phyloP scores from a whole-genome alignment of 2,888 invertebrate species.

The Zygogramma bicolorata region DNA sequence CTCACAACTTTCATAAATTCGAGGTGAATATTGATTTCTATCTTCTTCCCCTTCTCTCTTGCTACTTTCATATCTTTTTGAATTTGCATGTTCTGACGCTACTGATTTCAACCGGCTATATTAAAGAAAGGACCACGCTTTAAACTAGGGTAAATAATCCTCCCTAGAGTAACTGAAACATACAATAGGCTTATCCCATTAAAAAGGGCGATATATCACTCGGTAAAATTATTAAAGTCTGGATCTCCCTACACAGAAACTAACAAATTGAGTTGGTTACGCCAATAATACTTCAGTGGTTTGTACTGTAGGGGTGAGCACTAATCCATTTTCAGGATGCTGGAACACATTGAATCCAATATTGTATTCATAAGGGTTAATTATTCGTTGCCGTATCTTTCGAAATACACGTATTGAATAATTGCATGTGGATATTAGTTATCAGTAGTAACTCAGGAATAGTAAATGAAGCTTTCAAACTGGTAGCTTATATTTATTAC shows the following conservation, averaged over 20 bases:
- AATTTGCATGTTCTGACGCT: neutral
- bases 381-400: neutral
- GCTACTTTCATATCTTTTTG: neutral
- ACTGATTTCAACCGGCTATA: constrained; percentile 48
- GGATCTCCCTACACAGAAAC: constrained; percentile 47
- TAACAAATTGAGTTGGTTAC: constrained; percentile 63
- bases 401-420: neutral
- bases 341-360: constrained; percentile 18
- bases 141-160: constrained; percentile 50
- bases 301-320: constrained; percentile 42
- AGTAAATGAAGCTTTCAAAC: too few relatives aligned
- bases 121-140: constrained; percentile 56
- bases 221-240: constrained; percentile 58
- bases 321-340: constrained; percentile 35
- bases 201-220: constrained; percentile 58
- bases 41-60: too few relatives aligned
- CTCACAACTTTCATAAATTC: too few relatives aligned
- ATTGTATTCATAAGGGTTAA: neutral
- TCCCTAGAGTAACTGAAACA: constrained; percentile 55
- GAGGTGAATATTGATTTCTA: too few relatives aligned
- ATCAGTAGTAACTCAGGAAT: too few relatives aligned
- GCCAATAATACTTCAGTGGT: constrained; percentile 56
- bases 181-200: constrained; percentile 59
- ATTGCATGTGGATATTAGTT: too few relatives aligned
- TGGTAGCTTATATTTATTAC: too few relatives aligned